Base-by-base conservation (phyloP, 2,888 invertebrate genomes). In the Agelastica alni region DNA sequence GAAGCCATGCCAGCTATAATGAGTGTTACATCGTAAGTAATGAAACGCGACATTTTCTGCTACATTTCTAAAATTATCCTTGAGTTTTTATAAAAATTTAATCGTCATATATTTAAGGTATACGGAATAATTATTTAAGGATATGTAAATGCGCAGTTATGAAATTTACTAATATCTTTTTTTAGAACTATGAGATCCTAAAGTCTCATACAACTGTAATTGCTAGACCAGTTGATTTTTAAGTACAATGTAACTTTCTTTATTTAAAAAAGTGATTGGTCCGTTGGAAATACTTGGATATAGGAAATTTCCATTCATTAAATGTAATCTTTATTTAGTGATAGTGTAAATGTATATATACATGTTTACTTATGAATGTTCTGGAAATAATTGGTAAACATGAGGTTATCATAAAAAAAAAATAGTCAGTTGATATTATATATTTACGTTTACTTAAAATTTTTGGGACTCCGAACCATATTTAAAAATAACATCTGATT, bases 1-100 rank as follows among this genome's bases (percentile, higher is more conserved):
- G 73, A 75, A 75, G 74, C 73, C 64, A 77, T 77, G 76, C 76
- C 77, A 60, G 75, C 76, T 60, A 72, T 76, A 68, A 70, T 76
- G 67, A 74, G 70, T 70, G 70, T 70, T 73, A 73, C 69, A 68
- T 66, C 68, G 76, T 76, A 72, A 75, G 76, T 76, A 70, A 39
- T 44, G 22, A 36, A 10, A 34, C 31, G 16, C 20, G 17, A 17
- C 22, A 28, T 22, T 46, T 46, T 36, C 42, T 53, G 14, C 16
- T 12, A 1, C 14, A 51, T 13, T 51, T 34, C 49, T 55, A 51
- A 49, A 41, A 45, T 55, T 48, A 51, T 18, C 39, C 31, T 39
- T 42, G 34, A 13, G 34, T 12, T 48, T 42, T 53, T 47, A 13
- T 43, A 16, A 47, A 43, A 9, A 13, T 41, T 18, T 26, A 18